Evolutionary conservation across 1,140 invertebrate species (phyloP), one percentile per base, ranked within the genome.

Genomic region (Aphaenogaster rudis): DNA sequence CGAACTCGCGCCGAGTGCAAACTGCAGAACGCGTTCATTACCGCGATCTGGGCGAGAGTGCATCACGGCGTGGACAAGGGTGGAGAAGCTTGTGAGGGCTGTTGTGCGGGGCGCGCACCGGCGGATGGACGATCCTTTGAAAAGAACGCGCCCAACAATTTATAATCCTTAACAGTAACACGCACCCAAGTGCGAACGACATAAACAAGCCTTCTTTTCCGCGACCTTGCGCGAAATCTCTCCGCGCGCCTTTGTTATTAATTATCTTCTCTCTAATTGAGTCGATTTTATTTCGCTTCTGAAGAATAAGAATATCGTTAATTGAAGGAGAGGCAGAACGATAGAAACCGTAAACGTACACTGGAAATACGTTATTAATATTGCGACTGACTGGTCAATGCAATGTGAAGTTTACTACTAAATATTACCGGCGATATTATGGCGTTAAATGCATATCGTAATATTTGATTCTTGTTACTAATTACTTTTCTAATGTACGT

Each of bases 11-110:
- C 87, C 88, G 90, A 86, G 85, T 92, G 91, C 89, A 92, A 92
- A 93, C 88, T 91, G 88, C 84, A 91, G 88, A 89, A 93, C 91
- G 88, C 93, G 93, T 94, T 94, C 93, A 93, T 94, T 94, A 93
- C 92, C 84, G 84, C 80, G 80, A 84, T 89, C 89, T 88, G 87
- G 72, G 82, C 52, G 79, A 86, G 88, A 90, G 81, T 86, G 88
- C 86, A 87, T 81, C 64, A 6, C 59, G 42, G 74, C 50, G 82
- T 63, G 87, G 88, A 90, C 88, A 88, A 88, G 90, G 21, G 21
- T n/a, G 61, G 36, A 59, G 63, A 28, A 54, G 48, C 36, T 48
- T 77, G 66, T 7, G 28, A 13, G 57, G 21, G 15, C 9, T 36
- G 66, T 39, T 39, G 36, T 36, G 48, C 9, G 45, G 9, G 81